Conservation (phyloP, 2,113 vertebrate species). For the Xiphophorus couchianus region DNA sequence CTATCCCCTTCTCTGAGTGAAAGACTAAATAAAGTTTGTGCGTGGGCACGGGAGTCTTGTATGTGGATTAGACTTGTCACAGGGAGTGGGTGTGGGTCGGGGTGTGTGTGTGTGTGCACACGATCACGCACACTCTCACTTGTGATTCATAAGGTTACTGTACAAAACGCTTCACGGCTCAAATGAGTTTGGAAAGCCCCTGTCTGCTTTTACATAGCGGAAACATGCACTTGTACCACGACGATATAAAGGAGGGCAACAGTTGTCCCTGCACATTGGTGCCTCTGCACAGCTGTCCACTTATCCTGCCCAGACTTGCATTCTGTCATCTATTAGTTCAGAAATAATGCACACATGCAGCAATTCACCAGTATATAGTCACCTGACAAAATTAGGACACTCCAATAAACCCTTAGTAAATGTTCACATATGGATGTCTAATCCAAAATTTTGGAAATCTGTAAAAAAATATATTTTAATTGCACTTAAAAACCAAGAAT, state of each 20-base stretch:
- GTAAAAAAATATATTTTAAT: background rate
- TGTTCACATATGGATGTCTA: background rate
- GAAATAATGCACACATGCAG: background rate
- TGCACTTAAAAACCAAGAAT: no score
- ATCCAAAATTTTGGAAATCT: background rate
- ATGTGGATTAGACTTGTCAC: slow-evolving; percentile 45
- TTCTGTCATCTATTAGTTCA: background rate
- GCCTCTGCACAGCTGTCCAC: slow-evolving; percentile 17
- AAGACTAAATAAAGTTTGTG: slow-evolving; percentile 49
- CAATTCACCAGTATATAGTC: background rate
- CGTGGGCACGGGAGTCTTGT: slow-evolving; percentile 52
- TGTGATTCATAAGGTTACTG: slow-evolving; percentile 75
- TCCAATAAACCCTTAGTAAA: background rate
- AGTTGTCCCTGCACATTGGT: slow-evolving; percentile 4
- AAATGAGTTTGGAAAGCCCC: slow-evolving; percentile 74
- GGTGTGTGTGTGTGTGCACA: slow-evolving; percentile 26
- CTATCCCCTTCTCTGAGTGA: slow-evolving; percentile 32
- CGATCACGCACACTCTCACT: slow-evolving; percentile 49
- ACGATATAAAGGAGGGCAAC: slow-evolving; percentile 14
- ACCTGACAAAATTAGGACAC: background rate
- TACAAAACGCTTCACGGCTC: slow-evolving; percentile 60
- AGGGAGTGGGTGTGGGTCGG: slow-evolving; percentile 47
- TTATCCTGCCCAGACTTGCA: background rate
- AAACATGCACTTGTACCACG: slow-evolving; percentile 40
- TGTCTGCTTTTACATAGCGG: slow-evolving; percentile 61